These are phyloP conservation scores for Ectropis grisescens DNA, from an alignment of 1,140 invertebrate species.

Conservation along the genomic window DNA sequence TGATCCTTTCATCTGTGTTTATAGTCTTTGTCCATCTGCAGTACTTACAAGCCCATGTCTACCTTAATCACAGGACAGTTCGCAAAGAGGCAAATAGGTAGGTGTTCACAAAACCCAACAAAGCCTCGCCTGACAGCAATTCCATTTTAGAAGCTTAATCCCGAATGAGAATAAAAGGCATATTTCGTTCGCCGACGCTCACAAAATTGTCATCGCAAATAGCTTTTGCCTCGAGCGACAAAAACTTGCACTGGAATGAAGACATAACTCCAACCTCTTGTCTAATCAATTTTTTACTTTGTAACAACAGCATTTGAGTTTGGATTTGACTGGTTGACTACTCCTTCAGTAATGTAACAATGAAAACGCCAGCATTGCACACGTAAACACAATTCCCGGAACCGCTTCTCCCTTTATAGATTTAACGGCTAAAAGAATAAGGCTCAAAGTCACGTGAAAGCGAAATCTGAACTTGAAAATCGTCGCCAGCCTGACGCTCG, in stretches of 20 bases:
- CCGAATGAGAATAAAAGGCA: conserved; percentile 65
- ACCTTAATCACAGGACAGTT: background rate
- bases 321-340: too few species aligned
- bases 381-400: conserved; percentile 57
- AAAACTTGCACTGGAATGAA: too few species aligned
- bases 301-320: too few species aligned
- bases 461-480: conserved; percentile 68
- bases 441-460: conserved; percentile 50
- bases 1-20: too few species aligned
- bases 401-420: conserved; percentile 34
- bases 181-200: conserved; percentile 61
- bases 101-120: conserved; percentile 51
- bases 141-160: conserved; percentile 64
- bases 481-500: conserved; percentile 63
- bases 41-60: background rate
- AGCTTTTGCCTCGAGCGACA: conserved; percentile 55
- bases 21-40: too few species aligned
- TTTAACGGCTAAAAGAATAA: conserved; percentile 42
- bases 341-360: conserved; percentile 62
- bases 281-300: too few species aligned
- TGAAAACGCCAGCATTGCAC: conserved; percentile 64
- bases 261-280: conserved; percentile 9
- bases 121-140: conserved; percentile 54
- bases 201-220: conserved; percentile 69
- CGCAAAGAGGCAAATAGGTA: conserved; percentile 12